Base-by-base conservation (phyloP, 2,888 invertebrate species). In the Eutolmus rufibarbis region DNA sequence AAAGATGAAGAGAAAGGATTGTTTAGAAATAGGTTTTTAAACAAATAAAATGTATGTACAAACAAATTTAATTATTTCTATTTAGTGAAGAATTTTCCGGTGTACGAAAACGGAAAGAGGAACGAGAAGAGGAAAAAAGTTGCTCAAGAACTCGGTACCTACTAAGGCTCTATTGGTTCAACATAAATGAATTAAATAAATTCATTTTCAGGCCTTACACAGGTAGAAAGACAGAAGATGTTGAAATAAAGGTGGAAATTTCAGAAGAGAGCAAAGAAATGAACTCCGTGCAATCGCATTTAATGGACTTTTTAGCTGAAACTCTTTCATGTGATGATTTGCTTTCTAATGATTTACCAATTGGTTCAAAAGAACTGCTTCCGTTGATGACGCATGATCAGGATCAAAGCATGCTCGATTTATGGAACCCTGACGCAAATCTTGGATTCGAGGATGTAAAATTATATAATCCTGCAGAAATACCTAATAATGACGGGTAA, bases 271-370 rank as follows among this genome's bases (percentile, higher is more conserved):
- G 31, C 28, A 46, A 51, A 82, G 89, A 90, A 2, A 87, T 92
- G 0, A 92, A 90, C 87, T 91, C 91, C 9, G 91, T 92, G 0
- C 92, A 92, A 82, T 92, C 92, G 0, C 91, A 91, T 88, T 89
- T 92, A 12, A 92, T 92, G 91, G 93, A 92, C 87, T 92, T 92
- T 87, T 87, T 93, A 2, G 91, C 92, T 2, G 92, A 92, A 88
- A 92, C 90, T 88, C 89, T 92, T 19, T 90, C 90, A 0, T 90
- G 90, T 37, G 91, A 92, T 86, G 91, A 92, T 86, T 88, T 92
- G 23, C 90, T 92, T 88, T 91, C 92, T n/a, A 74, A 74, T 74
- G 85, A 74, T 74, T 28, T 74, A 16, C 31, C 74, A 74, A 74
- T 92, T 1, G 90, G 89, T 4, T 91, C 92, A 56, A 89, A 89